Evolutionary conservation across 2,888 invertebrate genomes (phyloP).

Genomic region (Phytoseiulus persimilis): DNA sequence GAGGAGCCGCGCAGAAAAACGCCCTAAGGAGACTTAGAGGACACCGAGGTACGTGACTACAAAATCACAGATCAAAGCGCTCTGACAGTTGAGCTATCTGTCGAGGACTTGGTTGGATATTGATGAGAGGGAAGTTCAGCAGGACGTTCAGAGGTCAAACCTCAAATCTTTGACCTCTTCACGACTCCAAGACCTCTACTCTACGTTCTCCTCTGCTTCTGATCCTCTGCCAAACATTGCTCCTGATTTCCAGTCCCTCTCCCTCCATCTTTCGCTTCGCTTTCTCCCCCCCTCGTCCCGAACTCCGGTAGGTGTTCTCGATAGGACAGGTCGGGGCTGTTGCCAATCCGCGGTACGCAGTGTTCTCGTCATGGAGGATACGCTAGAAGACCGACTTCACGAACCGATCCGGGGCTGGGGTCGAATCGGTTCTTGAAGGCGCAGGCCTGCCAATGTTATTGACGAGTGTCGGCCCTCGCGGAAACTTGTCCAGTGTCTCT

Average conservation of each 20-base stretch:
- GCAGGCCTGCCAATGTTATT: too few species aligned
- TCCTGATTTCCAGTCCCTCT: too few species aligned
- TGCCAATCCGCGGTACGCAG: too few species aligned
- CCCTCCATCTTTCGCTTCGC: too few species aligned
- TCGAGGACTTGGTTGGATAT: background rate
- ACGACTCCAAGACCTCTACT: background rate
- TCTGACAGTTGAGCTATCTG: background rate
- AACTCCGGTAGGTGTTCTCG: too few species aligned
- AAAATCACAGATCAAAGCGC: background rate
- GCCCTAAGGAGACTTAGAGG: background rate
- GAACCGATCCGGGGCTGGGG: too few species aligned
- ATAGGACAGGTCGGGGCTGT: too few species aligned
- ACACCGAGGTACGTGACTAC: background rate
- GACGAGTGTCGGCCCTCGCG: background rate
- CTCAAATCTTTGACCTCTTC: background rate
- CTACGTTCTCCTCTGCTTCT: background rate
- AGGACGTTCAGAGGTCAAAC: background rate
- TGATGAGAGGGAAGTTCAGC: background rate
- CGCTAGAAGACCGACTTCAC: too few species aligned
- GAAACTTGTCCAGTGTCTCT: background rate
- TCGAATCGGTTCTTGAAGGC: too few species aligned
- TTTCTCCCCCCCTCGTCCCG: too few species aligned
- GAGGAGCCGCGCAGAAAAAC: background rate
- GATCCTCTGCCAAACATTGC: background rate
- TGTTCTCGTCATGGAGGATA: too few species aligned